Percentiles rank a stretch among this genome's conserved stretches.
Conservation (phyloP, 2,888 invertebrate species). For the Drosophila infuscata region DNA sequence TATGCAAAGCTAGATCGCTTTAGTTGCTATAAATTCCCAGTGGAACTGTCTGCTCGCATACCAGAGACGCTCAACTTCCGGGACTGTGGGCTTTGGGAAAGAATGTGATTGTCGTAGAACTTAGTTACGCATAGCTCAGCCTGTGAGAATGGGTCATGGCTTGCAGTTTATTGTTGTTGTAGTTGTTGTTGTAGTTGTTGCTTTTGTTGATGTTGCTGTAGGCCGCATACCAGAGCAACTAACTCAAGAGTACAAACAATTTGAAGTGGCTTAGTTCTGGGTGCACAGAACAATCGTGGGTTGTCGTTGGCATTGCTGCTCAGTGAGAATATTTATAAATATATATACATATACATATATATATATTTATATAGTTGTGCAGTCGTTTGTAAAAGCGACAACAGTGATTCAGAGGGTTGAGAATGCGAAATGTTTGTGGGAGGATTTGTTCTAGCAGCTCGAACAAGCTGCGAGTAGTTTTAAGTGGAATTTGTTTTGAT, state of each 20-base stretch:
- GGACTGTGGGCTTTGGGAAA: constrained; percentile 65
- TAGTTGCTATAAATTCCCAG: constrained; percentile 51
- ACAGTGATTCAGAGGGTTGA: constrained; percentile 2
- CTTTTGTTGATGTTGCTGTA: constrained; percentile 24
- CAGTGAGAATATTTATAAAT: constrained; percentile 7
- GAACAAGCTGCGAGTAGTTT: not conserved
- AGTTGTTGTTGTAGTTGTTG: constrained; percentile 18
- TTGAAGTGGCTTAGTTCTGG: constrained; percentile 68
- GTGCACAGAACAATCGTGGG: constrained; percentile 27
- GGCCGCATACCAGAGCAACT: constrained; percentile 46
- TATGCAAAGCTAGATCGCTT: constrained; percentile 51
- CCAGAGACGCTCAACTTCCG: constrained; percentile 68
- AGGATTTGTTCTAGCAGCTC: not conserved
- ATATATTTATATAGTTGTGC: not conserved
- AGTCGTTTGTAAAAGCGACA: constrained; percentile 2
- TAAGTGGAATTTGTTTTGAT: not conserved
- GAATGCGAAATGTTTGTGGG: constrained; percentile 1
- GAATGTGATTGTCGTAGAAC: constrained; percentile 68
- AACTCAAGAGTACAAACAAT: constrained; percentile 11
- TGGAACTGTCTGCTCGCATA: constrained; percentile 58
- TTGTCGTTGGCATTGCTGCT: constrained; percentile 18
- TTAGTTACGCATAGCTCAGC: constrained; percentile 61
- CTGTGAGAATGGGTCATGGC: constrained; percentile 74
- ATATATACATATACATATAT: not conserved
- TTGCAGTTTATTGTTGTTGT: constrained; percentile 9